Evolutionary conservation across 1,140 invertebrate genomes (phyloP), one percentile per base, ranked within the genome.

Genomic region (Bombus turneri): DNA sequence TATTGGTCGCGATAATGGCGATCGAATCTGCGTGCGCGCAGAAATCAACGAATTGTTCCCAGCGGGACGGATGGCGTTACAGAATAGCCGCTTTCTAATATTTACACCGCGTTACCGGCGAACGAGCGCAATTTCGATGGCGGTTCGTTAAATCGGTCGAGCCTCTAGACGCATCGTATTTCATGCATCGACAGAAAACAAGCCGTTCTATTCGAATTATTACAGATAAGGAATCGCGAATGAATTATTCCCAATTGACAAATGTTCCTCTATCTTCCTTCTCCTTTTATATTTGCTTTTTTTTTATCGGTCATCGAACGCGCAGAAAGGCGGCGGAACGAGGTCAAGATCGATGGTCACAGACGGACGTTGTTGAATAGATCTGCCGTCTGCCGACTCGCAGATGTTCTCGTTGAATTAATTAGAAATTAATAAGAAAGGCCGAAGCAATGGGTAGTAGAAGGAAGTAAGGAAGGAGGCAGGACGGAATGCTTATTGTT

Each of bases 11-110:
- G 62, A 79, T 79, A 79, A 79, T 34, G 41, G 41, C 62, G 77
- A 68, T 79, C 31, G 62, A 34, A 69, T 68, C 62, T 12, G 41
- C 41, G 25, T 18, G 22, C 25, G 37, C n/a, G 41, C 77, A 79
- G 77, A 41, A 79, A 43, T 79, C 62, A 47, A 68, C 62, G 62
- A 68, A 79, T 79, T 79, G 62, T 47, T 69, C 77, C 77, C 77
- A 47, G 25, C 25, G 62, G 77, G 41, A 18, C 74, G 6, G 41
- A 5, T 22, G 3, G 12, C 41, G 62, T 34, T 66, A 25, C 41
- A 22, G 31, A 79, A 79, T 34, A 41, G 41, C 41, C 59, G n/a
- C 57, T 34, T 79, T 68, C 77, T 79, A 79, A 79, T 79, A 79
- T 79, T 79, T 79, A 79, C 62, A 66, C 37, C 57, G 43, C 39